Base-by-base conservation (phyloP, 2,797 vertebrate species). In the Gorsachius magnificus region DNA sequence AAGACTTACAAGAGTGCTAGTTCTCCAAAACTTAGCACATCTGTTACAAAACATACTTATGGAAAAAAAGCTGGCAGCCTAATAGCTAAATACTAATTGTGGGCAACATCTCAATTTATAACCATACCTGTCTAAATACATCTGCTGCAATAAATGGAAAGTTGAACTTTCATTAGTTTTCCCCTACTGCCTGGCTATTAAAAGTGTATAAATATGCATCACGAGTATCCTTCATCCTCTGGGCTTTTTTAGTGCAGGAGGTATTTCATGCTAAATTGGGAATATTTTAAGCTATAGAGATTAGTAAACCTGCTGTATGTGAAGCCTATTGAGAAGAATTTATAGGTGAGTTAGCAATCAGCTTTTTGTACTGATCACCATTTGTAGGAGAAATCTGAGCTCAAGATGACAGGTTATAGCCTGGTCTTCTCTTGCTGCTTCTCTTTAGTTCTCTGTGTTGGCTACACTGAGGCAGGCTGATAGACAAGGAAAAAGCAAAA, bases 101-200 rank as follows among this genome's bases (percentile, higher is more conserved):
- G 64, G 76, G 82, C 77, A 94, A 83, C 66, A 65, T 83, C 45
- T 78, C 93, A 72, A 92, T 96, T 97, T 93, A 86, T 86, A 83
- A 60, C 31, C 31, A 20, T 78, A 83, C 82, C 93, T 96, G 56
- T 53, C 93, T 88, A 76, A 94, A 92, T 66, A 86, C 72, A 96
- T 83, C 90, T 96, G 93, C 78, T 87, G 57, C 56, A 91, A 91
- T 74, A 92, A 94, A 87, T 56, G 80, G 48, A 53, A 83, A 93
- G 71, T 6, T 93, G 92, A 92, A 77, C 43, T 89, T 93, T 35
- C 61, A 84, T 83, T 78, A 45, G 74, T 92, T 97, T 97, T 61
- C 79, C 61, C 83, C 88, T 82, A 83, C 96, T 95, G 96, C 93
- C 79, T 88, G 65, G 25, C 63, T 57, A 75, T 87, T 93, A 86